Evolutionary conservation across 2,797 vertebrate species (phyloP), one percentile per base, ranked within the genome.

Genomic region (Lacerta bilineata): DNA sequence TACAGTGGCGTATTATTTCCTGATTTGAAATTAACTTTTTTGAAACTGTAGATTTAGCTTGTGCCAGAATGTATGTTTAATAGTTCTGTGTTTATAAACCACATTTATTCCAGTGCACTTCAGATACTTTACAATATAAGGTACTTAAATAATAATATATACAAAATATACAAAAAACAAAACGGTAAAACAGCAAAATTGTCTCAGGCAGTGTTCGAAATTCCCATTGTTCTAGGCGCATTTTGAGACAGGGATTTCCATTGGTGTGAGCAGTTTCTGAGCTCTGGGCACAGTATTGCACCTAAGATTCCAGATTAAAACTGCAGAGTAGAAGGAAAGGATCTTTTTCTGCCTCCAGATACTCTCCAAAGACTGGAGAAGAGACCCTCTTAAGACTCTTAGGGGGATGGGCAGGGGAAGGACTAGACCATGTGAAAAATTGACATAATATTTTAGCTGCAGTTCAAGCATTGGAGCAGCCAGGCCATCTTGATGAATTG

Each of bases 11-110:
- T 79, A 69, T 75, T 87, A 80, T 17, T 50, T 85, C 2, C 86
- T 36, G 55, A 68, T 72, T 84, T 93, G 79, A 8, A 8, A 25
- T 15, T 0, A 87, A 3, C 84, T 89, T 10, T 82, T 83, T 90
- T n/a, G 1, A 41, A 76, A 0, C 11, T 83, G 77, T 13, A 4
- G 15, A 66, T 11, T 93, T 89, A 43, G 79, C 8, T 74, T 74
- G 20, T 74, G 9, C 6, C 9, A 61, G 5, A 27, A 75, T 74
- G 17, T 17, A 46, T 69, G 36, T 46, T 77, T n/a, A 23, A 50
- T 69, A 78, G 41, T 50, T 33, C 66, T 36, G 11, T 8, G 64
- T 78, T 77, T 66, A 41, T 64, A 46, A n/a, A 17, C 41, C 69
- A n/a, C 36, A 8, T 75, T 86, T 86, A 43, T 80, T n/a, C 41